Evolutionary conservation across 2,797 vertebrate genomes (phyloP), one percentile per base, ranked within the genome.

Genomic region (Enteromius anoplus): DNA sequence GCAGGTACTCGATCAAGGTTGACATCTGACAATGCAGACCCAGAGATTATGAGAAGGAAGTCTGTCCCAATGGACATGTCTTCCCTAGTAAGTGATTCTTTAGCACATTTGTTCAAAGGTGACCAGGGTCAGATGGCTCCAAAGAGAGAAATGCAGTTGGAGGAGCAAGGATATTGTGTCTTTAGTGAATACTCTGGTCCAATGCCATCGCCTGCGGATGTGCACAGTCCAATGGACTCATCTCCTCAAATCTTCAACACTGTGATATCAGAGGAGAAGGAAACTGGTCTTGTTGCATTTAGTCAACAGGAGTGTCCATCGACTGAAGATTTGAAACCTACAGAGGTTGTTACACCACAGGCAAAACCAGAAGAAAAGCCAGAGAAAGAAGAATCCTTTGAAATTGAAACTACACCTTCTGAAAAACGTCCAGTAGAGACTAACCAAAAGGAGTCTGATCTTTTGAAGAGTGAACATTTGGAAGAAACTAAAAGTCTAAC

Each of bases 161-260:
- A 99, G 91, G 98, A 99, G 83, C 92, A 99, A 89, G 97, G 98
- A 73, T 99, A 99, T 89, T 99, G 98, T 92, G 98, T 99, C 87
- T 99, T 99, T 88, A 99, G 96, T 91, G 98, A 99, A 89, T 99
- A 99, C 91, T 98, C 97, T 2, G 97, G 98, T 26, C 98, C 98
- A 2, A 96, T 99, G 87, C 98, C 98, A 5, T 99, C 98, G 26
- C 98, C 98, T 70, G 98, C 95, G 65, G 95, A 96, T 90, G 85
- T 96, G 19, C 92, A 95, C 70, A 95, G 95, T 85, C 94, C 95
- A n/a, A 91, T 94, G 55, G 87, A 88, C 49, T 86, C 90, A n/a
- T 90, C 92, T 58, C 84, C 89, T 79, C 91, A 95, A 86, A 86
- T 71, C 40, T 95, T 95, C 73, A 94, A 92, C 37, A 93, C 89